Evolutionary conservation across 2,888 invertebrate genomes (phyloP).

Genomic region (Zygaena filipendulae): DNA sequence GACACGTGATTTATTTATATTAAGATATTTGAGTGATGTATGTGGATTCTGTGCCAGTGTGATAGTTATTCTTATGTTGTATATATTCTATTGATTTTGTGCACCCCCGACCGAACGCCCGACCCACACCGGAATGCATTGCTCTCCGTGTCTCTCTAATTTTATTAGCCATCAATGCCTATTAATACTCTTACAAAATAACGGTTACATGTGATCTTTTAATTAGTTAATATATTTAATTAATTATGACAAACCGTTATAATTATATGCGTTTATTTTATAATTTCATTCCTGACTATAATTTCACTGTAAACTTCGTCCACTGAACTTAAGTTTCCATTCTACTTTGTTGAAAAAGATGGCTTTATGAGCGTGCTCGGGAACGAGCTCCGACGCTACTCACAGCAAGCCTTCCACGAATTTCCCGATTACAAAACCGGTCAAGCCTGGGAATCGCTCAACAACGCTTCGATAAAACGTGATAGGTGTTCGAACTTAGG

Average conservation of each 20-base stretch:
- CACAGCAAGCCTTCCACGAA: constrained; percentile 52
- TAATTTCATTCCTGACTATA: no score
- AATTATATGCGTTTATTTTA: no score
- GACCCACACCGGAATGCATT: constrained; percentile 21
- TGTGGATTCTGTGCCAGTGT: constrained; percentile 48
- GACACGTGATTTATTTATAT: no score
- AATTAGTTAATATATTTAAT: no score
- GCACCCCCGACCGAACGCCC: constrained; percentile 52
- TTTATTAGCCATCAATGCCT: constrained; percentile 42
- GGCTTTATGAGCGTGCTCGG: neutral
- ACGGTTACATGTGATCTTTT: no score
- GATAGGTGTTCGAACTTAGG: constrained; percentile 29
- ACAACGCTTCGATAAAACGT: constrained; percentile 29
- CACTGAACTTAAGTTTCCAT: no score
- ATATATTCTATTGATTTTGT: constrained; percentile 68
- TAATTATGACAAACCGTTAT: no score
- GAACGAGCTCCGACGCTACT: no score
- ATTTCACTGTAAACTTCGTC: no score
- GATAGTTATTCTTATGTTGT: constrained; percentile 53
- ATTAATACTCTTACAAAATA: no score
- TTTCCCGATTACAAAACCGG: constrained; percentile 46
- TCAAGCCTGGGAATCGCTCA: constrained; percentile 31
- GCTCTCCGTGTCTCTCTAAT: constrained; percentile 9
- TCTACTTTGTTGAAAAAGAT: no score
- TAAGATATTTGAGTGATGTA: no score